Evolutionary conservation across 2,888 invertebrate genomes (phyloP).

Genomic region (Epirrita christyi): DNA sequence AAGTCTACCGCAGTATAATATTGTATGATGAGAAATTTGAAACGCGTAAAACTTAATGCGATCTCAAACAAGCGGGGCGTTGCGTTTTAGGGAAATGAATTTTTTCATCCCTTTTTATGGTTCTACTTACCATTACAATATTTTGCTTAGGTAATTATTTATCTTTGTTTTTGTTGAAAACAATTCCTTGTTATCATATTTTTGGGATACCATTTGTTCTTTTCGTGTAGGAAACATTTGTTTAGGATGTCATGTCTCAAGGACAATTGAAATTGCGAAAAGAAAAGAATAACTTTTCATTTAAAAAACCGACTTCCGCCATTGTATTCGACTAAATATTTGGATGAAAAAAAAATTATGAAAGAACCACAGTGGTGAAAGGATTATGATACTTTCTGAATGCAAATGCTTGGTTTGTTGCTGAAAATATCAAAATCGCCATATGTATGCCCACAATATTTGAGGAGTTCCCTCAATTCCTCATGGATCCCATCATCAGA

Average conservation of each 20-base stretch:
- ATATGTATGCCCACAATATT: no score
- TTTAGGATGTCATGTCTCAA: conserved; percentile 5
- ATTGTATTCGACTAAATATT: no score
- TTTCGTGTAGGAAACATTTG: conserved; percentile 1
- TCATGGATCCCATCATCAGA: no score
- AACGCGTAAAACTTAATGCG: conserved; percentile 48
- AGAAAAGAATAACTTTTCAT: no score
- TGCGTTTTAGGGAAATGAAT: conserved; percentile 36
- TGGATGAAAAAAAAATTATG: no score
- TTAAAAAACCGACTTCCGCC: no score
- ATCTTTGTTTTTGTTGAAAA: conserved; percentile 32
- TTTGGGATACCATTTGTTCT: conserved; percentile 18
- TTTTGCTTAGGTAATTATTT: conserved; percentile 38
- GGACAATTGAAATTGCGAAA: background rate
- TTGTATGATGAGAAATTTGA: conserved; percentile 45
- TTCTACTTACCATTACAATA: conserved; percentile 35
- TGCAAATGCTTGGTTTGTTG: no score
- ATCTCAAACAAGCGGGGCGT: conserved; percentile 39
- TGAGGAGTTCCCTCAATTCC: no score
- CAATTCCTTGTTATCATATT: conserved; percentile 29
- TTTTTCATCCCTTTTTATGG: conserved; percentile 41
- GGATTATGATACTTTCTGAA: no score
- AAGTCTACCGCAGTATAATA: conserved; percentile 32
- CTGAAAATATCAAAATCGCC: no score
- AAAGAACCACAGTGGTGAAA: no score